Conservation (phyloP, 2,113 vertebrate genomes). For the Petroica traversi region DNA sequence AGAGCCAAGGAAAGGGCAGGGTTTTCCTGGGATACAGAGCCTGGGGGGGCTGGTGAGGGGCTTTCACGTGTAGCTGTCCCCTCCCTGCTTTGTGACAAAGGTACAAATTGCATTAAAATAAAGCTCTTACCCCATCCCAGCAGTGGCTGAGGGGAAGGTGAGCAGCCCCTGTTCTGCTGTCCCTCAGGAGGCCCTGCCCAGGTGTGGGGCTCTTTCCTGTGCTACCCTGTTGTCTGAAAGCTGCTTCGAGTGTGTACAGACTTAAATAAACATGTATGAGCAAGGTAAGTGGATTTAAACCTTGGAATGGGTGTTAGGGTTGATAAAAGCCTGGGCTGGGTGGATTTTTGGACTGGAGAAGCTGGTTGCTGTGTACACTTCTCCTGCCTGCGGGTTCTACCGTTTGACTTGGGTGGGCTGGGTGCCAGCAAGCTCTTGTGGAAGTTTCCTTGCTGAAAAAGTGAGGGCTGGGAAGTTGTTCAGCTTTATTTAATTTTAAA, state of each 20-base stretch:
- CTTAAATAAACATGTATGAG: background rate
- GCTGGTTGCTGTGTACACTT: background rate
- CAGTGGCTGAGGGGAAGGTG: rapidly evolving
- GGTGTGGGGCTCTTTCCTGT: background rate
- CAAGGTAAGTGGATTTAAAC: background rate
- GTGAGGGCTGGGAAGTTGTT: background rate
- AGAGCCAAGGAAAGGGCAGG: rapidly evolving
- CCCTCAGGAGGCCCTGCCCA: rapidly evolving
- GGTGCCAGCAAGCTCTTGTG: background rate
- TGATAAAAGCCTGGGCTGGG: background rate
- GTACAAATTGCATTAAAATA: rapidly evolving
- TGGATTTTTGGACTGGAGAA: background rate
- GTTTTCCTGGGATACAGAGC: rapidly evolving
- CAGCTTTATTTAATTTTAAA: rapidly evolving
- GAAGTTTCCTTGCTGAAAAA: background rate
- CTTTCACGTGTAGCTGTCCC: rapidly evolving
- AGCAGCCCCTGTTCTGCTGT: background rate
- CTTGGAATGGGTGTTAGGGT: too few relatives aligned
- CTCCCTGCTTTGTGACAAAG: rapidly evolving
- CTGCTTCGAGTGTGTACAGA: rapidly evolving
- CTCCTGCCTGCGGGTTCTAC: background rate
- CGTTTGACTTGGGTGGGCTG: background rate
- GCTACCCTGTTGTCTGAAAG: rapidly evolving
- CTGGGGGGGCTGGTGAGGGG: rapidly evolving
- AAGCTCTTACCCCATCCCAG: rapidly evolving